Base-by-base conservation (phyloP, 2,113 vertebrate species). In the Arizona elegans region DNA sequence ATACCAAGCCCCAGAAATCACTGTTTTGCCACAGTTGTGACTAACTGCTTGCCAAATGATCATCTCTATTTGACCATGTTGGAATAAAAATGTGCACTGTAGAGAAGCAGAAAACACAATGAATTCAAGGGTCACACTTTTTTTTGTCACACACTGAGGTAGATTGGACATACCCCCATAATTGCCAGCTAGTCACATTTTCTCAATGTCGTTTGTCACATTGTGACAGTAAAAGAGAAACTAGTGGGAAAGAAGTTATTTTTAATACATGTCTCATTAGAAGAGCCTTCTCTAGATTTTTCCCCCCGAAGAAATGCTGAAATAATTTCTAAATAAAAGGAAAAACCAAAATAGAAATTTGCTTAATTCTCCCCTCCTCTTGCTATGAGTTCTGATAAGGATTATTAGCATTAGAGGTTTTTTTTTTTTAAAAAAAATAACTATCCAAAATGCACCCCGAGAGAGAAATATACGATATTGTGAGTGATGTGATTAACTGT, bases 401-500 rank as follows among this genome's bases (percentile, higher is more conserved):
- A 91, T 89, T 56, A 58, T 58, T 56, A 89, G 55, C 54, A 38
- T 95, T 95, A 95, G 95, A 0, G 1, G 2, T 33, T 33, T 15
- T 62, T n/a, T 87, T 24, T 85, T 58, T 92, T 81, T 85, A 10
- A 90, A 65, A 47, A 50, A 53, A 86, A 23, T 1, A 50, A 92
- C 91, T 15, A 91, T 96, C 88, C 92, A 92, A 96, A 94, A 92
- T 94, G 92, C 50, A 91, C 95, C 94, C 92, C 92, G 94, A 95
- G 92, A 95, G 93, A n/a, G 23, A 94, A 92, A 95, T 70, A 50
- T 95, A 58, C 90, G 90, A 96, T 93, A 56, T 95, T 94, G 86
- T 62, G 93, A 56, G 70, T 13, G 90, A 92, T 33, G 3, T 97
- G 96, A 97, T 97, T 97, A 97, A 96, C 95, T 93, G 92, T 96